Percentiles rank a stretch among this genome's conserved stretches.
These are phyloP conservation scores for Bos indicus DNA, from an alignment of 2,113 vertebrate species.

Conservation along the genomic window DNA sequence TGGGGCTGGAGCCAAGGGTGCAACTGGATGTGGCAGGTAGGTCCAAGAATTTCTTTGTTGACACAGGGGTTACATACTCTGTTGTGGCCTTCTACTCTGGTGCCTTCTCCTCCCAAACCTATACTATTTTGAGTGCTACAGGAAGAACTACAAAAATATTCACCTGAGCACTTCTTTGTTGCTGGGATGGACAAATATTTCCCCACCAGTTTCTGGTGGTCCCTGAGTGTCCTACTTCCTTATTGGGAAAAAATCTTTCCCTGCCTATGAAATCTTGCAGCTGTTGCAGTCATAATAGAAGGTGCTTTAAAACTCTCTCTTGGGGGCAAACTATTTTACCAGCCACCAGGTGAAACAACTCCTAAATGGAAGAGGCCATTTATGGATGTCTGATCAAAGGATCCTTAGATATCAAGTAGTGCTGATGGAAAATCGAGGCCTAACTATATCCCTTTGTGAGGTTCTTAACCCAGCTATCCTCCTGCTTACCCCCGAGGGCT, in stretches of 20 bases:
- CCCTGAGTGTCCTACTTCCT: neutral
- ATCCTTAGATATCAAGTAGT: neutral
- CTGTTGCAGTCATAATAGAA: neutral
- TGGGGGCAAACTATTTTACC: neutral
- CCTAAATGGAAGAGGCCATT: neutral
- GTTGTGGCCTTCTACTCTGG: neutral
- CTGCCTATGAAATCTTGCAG: neutral
- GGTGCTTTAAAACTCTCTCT: neutral
- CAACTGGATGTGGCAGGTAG: neutral
- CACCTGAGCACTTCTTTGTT: neutral
- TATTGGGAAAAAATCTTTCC: neutral
- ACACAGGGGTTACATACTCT: rapidly evolving
- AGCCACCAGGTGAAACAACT: neutral
- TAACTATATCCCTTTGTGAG: neutral
- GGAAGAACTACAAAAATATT: neutral
- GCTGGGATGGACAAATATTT: neutral
- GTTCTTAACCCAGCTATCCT: neutral
- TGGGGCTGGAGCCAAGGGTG: neutral
- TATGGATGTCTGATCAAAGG: neutral
- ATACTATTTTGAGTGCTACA: neutral
- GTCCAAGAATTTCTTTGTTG: neutral
- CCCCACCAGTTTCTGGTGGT: neutral
- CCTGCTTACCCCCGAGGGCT: neutral
- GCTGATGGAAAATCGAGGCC: neutral
- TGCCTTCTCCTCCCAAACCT: neutral